phyloP scores from a whole-genome alignment of 2,113 vertebrate species.

The Peromyscus polionotus region DNA sequence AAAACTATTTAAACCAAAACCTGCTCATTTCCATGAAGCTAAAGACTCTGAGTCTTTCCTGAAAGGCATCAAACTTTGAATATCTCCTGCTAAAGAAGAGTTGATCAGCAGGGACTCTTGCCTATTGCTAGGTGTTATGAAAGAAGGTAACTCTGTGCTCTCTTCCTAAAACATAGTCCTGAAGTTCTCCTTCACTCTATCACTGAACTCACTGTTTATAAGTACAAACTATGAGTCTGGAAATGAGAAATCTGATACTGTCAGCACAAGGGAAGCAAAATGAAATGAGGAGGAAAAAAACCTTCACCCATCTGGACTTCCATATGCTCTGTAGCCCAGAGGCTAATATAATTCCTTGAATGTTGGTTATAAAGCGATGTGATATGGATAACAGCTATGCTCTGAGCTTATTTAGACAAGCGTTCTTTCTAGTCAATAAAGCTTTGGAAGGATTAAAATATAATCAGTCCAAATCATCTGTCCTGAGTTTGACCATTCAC shows the following conservation, averaged over 20 bases:
- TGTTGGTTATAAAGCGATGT: slow-evolving; percentile 71
- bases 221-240: slow-evolving; percentile 54
- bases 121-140: slow-evolving; percentile 40
- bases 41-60: slow-evolving; percentile 28
- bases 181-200: slow-evolving; percentile 28
- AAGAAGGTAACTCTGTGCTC: slow-evolving; percentile 55
- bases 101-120: slow-evolving; percentile 53
- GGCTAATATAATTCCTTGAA: slow-evolving; percentile 80
- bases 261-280: slow-evolving; percentile 79
- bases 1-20: slow-evolving; percentile 54
- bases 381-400: slow-evolving; percentile 64
- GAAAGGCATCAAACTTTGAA: slow-evolving; percentile 39
- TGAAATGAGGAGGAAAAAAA: slow-evolving; percentile 21
- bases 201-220: slow-evolving; percentile 59
- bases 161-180: slow-evolving; percentile 46
- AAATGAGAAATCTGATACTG: slow-evolving; percentile 65
- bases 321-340: slow-evolving; percentile 76
- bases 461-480: slow-evolving; percentile 61
- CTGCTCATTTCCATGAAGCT: background rate
- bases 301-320: slow-evolving; percentile 75
- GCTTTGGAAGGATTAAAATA: slow-evolving; percentile 74
- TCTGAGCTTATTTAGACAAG: slow-evolving; percentile 61
- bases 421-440: slow-evolving; percentile 79
- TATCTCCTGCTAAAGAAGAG: background rate
- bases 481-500: slow-evolving; percentile 19